phyloP scores from a whole-genome alignment of 2,888 invertebrate genomes.

The Lydus trimaculatus region DNA sequence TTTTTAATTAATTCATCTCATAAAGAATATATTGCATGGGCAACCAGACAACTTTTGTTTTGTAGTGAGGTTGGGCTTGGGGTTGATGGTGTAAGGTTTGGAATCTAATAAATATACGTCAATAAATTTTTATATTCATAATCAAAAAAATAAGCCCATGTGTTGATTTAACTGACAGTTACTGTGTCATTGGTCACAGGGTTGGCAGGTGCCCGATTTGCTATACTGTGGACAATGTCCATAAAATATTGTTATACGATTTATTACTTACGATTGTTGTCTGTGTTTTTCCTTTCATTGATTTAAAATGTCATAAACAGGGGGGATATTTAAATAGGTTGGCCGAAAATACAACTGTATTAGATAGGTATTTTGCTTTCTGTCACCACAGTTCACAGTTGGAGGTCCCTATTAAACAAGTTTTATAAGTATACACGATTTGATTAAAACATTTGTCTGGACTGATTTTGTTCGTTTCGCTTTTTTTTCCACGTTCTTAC shows the following conservation, averaged over 20 bases:
- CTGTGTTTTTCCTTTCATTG: neutral
- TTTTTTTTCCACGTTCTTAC: neutral
- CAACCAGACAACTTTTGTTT: too few species aligned
- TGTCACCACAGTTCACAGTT: constrained; percentile 23
- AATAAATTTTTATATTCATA: too few species aligned
- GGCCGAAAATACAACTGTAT: constrained; percentile 18
- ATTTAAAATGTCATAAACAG: constrained; percentile 8
- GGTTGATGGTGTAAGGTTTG: too few species aligned
- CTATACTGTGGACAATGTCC: too few species aligned
- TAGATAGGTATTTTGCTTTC: constrained; percentile 21
- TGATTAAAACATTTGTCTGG: constrained; percentile 24
- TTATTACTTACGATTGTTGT: neutral
- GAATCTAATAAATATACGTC: too few species aligned
- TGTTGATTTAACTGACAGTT: too few species aligned
- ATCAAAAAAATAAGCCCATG: too few species aligned
- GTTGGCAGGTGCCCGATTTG: too few species aligned
- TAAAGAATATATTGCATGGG: neutral
- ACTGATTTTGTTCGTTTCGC: constrained; percentile 19
- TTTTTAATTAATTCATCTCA: neutral
- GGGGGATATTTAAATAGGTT: constrained; percentile 4
- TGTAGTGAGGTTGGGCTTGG: too few species aligned
- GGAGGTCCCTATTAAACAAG: constrained; percentile 31
- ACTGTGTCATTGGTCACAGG: too few species aligned
- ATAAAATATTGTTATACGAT: neutral
- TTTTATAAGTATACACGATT: constrained; percentile 28